phyloP scores from a whole-genome alignment of 2,797 vertebrate species.

The Crenichthys baileyi region DNA sequence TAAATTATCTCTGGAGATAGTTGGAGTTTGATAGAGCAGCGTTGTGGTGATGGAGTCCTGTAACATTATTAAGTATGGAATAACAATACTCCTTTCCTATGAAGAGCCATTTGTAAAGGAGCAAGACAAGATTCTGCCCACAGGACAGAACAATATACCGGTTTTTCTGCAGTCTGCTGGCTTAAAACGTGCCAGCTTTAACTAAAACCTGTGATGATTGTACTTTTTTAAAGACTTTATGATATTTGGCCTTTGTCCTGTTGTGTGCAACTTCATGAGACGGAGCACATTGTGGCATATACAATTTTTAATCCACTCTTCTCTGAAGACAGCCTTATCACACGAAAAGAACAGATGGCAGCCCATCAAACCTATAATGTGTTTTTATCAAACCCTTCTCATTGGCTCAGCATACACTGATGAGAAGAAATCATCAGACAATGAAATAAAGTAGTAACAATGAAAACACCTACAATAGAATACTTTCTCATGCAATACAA shows the following conservation, averaged over 20 bases:
- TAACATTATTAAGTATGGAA: slow-evolving; percentile 83
- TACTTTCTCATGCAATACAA: slow-evolving; percentile 61
- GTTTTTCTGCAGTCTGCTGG: slow-evolving; percentile 21
- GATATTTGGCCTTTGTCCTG: slow-evolving; percentile 58
- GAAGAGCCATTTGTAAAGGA: slow-evolving; percentile 60
- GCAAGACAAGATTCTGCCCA: slow-evolving; percentile 10
- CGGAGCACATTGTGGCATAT: slow-evolving; percentile 57
- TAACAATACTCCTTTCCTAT: slow-evolving; percentile 78
- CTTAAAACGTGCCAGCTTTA: slow-evolving; percentile 55
- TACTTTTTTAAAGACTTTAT: slow-evolving; percentile 50
- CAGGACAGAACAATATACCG: slow-evolving; percentile 16
- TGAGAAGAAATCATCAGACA: slow-evolving; percentile 58
- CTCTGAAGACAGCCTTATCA: slow-evolving; percentile 66
- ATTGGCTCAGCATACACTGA: slow-evolving; percentile 57
- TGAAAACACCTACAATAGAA: slow-evolving; percentile 69
- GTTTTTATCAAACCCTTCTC: slow-evolving; percentile 66
- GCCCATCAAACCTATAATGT: slow-evolving; percentile 61
- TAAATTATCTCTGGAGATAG: slow-evolving; percentile 84
- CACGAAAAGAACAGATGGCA: slow-evolving; percentile 58
- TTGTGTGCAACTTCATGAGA: slow-evolving; percentile 41
- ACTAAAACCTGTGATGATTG: slow-evolving; percentile 52
- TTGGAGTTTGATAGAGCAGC: slow-evolving; percentile 80
- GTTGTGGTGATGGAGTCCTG: slow-evolving; percentile 79
- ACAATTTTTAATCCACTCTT: slow-evolving; percentile 62
- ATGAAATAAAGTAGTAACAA: slow-evolving; percentile 55